These are phyloP conservation scores for Lophochroa leadbeateri DNA, from an alignment of 2,113 vertebrate genomes.

Conservation along the genomic window DNA sequence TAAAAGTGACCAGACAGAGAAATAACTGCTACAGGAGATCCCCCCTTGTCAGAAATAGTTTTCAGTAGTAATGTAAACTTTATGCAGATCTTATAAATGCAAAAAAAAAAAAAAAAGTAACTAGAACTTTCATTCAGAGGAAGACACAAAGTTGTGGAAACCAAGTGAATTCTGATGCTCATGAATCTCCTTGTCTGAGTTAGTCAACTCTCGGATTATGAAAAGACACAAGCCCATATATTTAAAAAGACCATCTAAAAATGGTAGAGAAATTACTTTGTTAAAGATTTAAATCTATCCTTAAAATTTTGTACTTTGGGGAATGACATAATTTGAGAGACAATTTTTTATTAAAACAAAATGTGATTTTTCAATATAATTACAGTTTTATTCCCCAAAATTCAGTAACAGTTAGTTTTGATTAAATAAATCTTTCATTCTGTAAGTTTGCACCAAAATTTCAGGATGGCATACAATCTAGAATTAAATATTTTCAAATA, in stretches of 20 bases:
- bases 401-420: neutral
- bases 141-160: neutral
- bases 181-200: neutral
- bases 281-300: neutral
- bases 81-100: neutral
- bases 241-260: neutral
- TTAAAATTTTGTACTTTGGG: neutral
- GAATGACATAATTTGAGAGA: neutral
- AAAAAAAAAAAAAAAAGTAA: neutral
- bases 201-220: neutral
- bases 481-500: neutral
- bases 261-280: neutral
- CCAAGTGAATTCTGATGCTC: neutral
- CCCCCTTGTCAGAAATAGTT: neutral
- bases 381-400: neutral
- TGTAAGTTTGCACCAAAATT: neutral
- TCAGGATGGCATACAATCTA: neutral
- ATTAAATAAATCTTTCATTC: neutral
- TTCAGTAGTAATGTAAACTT: neutral
- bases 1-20: neutral
- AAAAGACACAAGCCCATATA: neutral
- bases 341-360: neutral
- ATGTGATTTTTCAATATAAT: neutral
- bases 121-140: neutral
- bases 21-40: neutral